Base-by-base conservation (phyloP, 1,140 invertebrate species). In the Nylanderia fulva region DNA sequence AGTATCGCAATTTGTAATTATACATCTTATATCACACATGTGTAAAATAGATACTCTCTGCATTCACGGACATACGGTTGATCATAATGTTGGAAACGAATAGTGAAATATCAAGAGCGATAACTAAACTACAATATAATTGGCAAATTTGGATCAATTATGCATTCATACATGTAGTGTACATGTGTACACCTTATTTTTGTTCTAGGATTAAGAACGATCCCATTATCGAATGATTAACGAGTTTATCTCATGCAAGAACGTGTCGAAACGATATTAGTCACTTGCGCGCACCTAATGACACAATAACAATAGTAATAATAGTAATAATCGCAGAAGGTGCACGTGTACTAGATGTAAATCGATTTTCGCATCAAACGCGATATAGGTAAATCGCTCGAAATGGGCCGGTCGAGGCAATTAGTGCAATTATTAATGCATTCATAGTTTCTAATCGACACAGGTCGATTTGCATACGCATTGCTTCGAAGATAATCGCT, bases 371-470 rank as follows among this genome's bases (percentile, higher is more conserved):
- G 42, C 58, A 76, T 84, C 68, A 75, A 29, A 15, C 77, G 52
- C 21, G 7, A 24, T 56, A 71, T 71, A 52, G 24, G 54, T 42
- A 71, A 82, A 82, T 82, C 36, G 77, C 13, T 27, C 66, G 52
- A 71, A 68, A 71, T 72, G 24, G 13, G 66, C 36, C 66, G 72
- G 77, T 80, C 36, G 64, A 15, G 58, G 80, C 42, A 76, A 84
- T 84, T 84, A 84, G 80, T 63, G 58, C 58, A 76, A 84, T 84
- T 76, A 76, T 84, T 76, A 84, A 84, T 76, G 80, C 71, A 84
- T 76, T 84, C 71, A 71, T 58, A 84, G 33, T 74, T 84, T 82
- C 77, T 82, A 56, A 82, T 72, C 66, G 56, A 79, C 76, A 54
- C 18, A 58, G 21, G 36, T 58, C 66, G 66, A 82, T 82, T 72